Conservation (phyloP, 2,113 vertebrate species). For the Pedetes capensis region DNA sequence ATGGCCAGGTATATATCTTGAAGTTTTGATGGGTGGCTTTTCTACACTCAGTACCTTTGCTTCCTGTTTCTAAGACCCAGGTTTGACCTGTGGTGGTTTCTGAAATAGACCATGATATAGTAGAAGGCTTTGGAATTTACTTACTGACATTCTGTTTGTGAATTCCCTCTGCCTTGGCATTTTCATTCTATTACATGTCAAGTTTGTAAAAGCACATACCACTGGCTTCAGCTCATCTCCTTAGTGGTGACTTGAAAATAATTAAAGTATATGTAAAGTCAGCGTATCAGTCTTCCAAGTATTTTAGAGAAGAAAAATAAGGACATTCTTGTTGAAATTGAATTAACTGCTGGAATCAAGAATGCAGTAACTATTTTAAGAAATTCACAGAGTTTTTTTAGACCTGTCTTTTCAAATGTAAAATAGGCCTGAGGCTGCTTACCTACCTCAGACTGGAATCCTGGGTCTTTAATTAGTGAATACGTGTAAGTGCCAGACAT, state of each 20-base stretch:
- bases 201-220: conserved; percentile 36
- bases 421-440: conserved; percentile 4
- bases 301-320: neutral
- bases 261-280: conserved; percentile 28
- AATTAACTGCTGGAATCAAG: conserved; percentile 56
- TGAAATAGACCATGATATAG: neutral
- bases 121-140: neutral
- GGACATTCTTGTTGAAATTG: conserved; percentile 34
- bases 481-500: neutral
- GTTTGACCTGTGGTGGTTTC: neutral
- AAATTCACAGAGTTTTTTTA: conserved; percentile 28
- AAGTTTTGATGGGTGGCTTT: neutral
- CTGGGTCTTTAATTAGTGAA: neutral
- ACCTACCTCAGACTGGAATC: neutral
- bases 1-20: neutral
- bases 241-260: conserved; percentile 42
- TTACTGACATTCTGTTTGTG: neutral
- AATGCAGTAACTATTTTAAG: conserved; percentile 60
- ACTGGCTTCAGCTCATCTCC: neutral
- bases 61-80: neutral
- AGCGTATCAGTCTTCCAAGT: neutral
- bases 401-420: neutral
- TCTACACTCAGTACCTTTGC: neutral
- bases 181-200: neutral
- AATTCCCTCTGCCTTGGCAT: neutral